Conservation (phyloP, 2,888 invertebrate species). For the Chrysolina oricalcia region DNA sequence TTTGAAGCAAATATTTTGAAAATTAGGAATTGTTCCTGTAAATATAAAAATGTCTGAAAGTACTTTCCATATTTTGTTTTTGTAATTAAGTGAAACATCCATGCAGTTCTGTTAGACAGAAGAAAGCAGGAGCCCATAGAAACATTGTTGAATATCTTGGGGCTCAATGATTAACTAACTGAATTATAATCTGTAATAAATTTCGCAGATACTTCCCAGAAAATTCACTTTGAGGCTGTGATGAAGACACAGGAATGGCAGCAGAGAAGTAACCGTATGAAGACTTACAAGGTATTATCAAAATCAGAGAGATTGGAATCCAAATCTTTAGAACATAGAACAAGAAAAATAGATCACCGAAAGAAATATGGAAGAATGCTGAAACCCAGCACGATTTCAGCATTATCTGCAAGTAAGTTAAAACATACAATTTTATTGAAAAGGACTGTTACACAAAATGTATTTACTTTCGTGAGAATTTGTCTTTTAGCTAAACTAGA, state of each 20-base stretch:
- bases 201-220: conserved; percentile 77
- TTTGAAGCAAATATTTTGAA: no score
- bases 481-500: neutral
- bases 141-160: neutral
- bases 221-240: conserved; percentile 81
- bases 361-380: conserved; percentile 72
- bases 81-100: no score
- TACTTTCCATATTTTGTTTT: no score
- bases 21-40: no score
- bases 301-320: conserved; percentile 66
- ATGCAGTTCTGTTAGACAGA: neutral
- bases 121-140: neutral
- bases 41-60: no score
- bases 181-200: neutral
- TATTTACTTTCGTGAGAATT: neutral
- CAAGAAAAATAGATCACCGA: conserved; percentile 71
- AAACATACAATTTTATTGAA: neutral
- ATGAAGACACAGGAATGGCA: conserved; percentile 89
- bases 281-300: conserved; percentile 65
- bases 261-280: conserved; percentile 76
- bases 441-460: no score
- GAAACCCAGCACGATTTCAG: conserved; percentile 73
- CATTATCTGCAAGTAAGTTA: conserved; percentile 71
- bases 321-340: conserved; percentile 64
- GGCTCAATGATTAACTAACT: neutral